Base-by-base conservation (phyloP, 2,888 invertebrate species). In the Cetonia aurata region DNA sequence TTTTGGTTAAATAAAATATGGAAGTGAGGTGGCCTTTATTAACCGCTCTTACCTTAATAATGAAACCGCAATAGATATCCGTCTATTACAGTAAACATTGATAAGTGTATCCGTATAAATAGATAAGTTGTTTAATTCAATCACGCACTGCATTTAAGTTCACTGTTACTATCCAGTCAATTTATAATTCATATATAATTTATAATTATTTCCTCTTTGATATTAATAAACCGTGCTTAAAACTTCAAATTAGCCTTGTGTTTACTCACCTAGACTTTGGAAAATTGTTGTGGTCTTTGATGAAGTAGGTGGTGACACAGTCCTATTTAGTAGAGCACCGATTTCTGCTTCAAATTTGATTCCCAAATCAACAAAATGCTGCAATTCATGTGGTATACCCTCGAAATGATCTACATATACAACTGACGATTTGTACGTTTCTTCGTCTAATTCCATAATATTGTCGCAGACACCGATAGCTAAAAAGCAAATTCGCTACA, bases 391-490 rank as follows among this genome's bases (percentile, higher is more conserved):
- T 37, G 84, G 77, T 1, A 89, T 89, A 52, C 85, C 86, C 15
- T 82, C 84, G 79, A 82, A 80, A 71, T 87, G 85, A 79, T 91
- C 91, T 0, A 88, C 86, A 77, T 87, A 90, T 10, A 90, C 83
- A 10, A 82, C 78, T 1, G 86, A 80, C 15, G 81, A 78, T 67
- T 79, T 80, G 81, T 90, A 89, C 37, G 90, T 80, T 13, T 86
- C 85, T 10, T 84, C 79, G 3, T 86, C 84, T 15, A 91, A 77
- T 80, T 91, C 91, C 2, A 65, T 67, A 10, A 62, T n/a, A 80
- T 75, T 84, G 73, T 52, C 78, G 71, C 84, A 87, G 13, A 88
- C 89, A 12, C 91, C 90, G 53, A 91, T 86, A 74, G 89, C 91
- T 90, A 76, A 12, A 81, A 79, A 71, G 46, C 44, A 67, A 66